phyloP scores from a whole-genome alignment of 2,888 invertebrate genomes.

The Dugesia japonica region DNA sequence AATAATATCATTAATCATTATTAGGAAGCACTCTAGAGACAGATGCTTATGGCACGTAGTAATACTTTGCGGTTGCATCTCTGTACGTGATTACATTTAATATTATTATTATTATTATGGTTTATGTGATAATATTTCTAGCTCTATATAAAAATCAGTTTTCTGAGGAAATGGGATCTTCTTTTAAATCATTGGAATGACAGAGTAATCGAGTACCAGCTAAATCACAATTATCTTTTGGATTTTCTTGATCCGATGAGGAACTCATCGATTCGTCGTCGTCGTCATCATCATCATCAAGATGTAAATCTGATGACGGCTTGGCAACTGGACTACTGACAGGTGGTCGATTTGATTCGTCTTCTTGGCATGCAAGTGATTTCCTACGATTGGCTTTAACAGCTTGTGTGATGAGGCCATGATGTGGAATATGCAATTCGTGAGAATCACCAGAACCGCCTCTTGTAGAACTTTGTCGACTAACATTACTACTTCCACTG shows the following conservation, averaged over 20 bases:
- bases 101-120: too few relatives aligned
- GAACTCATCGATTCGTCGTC: background rate
- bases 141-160: background rate
- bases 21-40: slow-evolving; percentile 9
- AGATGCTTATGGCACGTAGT: background rate
- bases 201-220: background rate
- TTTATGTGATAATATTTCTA: background rate
- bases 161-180: background rate
- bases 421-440: slow-evolving; percentile 8
- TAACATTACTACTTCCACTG: slow-evolving; percentile 13
- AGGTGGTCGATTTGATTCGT: background rate
- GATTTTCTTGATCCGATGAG: background rate
- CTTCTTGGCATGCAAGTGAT: background rate
- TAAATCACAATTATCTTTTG: background rate
- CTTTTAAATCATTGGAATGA: background rate
- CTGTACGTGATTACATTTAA: too few relatives aligned
- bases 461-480: background rate
- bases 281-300: slow-evolving; percentile 11
- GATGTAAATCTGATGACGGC: background rate
- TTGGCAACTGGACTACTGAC: slow-evolving; percentile 16
- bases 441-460: slow-evolving; percentile 7
- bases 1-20: background rate
- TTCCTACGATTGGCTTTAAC: slow-evolving; percentile 3
- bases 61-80: background rate
- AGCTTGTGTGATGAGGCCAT: background rate